Conservation (phyloP, 92 coral and sea anemone species). For the Anthopleura xanthogrammica region DNA sequence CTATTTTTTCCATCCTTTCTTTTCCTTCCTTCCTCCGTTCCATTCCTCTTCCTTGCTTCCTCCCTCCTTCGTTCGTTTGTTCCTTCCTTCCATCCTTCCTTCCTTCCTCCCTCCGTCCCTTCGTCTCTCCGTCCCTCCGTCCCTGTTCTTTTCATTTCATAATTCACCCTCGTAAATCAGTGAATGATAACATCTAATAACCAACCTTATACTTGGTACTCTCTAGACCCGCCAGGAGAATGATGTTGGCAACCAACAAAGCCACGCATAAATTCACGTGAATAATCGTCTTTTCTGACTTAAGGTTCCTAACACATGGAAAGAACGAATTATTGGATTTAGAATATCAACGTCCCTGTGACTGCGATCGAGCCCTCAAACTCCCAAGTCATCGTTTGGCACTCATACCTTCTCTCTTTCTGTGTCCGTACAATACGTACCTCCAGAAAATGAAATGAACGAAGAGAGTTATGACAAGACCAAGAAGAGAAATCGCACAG, state of each 20-base stretch:
- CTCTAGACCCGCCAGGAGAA: constrained; percentile 53
- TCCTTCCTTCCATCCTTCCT: neutral
- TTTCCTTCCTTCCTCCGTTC: neutral
- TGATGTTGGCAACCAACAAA: constrained; percentile 45
- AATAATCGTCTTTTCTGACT: constrained; percentile 63
- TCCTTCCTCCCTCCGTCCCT: neutral
- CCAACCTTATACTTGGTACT: constrained; percentile 44
- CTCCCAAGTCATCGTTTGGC: too few relatives aligned
- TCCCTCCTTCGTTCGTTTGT: neutral
- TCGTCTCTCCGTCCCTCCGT: neutral
- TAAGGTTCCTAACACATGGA: constrained; percentile 39
- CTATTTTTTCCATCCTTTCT: neutral
- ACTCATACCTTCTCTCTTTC: neutral
- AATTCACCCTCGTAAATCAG: neutral
- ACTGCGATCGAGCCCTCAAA: too few relatives aligned
- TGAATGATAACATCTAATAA: neutral
- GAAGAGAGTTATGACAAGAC: constrained; percentile 52
- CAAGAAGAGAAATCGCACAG: constrained; percentile 57
- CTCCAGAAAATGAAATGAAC: constrained; percentile 68
- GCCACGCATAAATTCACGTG: constrained; percentile 68
- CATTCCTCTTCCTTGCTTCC: neutral
- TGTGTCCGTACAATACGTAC: constrained; percentile 4
- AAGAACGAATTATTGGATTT: neutral
- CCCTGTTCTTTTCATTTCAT: neutral
- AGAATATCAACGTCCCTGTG: too few relatives aligned